Evolutionary conservation across 2,888 invertebrate genomes (phyloP), one percentile per base, ranked within the genome.

Genomic region (Yponomeuta evonymella): DNA sequence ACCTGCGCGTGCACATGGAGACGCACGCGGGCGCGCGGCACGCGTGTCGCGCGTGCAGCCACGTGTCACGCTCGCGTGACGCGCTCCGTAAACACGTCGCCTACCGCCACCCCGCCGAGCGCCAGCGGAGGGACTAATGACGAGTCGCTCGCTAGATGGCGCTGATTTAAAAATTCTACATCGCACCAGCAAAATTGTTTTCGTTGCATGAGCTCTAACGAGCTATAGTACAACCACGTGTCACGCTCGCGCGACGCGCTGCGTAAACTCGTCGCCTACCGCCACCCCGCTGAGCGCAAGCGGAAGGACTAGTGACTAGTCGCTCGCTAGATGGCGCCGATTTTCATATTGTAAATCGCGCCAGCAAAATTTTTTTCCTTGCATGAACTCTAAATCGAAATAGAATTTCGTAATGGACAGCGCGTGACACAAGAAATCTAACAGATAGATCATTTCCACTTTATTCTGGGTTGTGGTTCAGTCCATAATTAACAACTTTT

Each of bases 1-100:
- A 97, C 85, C 88, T 97, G 77, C 94, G 97, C 73, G 97, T 97
- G 73, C 97, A 97, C 80, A 95, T 97, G 95, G 97, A 97, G 82
- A 97, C 97, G 30, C 97, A 97, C 85, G 96, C 97, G 80, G 97
- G 97, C 75, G 95, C 96, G 69, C 95, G 97, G 48, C 97, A 97
- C 85, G 97, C 97, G 51, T 97, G 97, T 81, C 94, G 95, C 74
- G 96, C 97, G 0, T 97, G 97, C 87, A 95, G 95, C 0, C 97
- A 97, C 84, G 97, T 97, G 63, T 97, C 97, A 64, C 93, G 97
- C 73, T 97, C 97, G 71, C 93, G 97, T 73, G 97, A 97, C 84
- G 97, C 97, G 48, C 88, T 97, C 70, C 92, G 97, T 74, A 97
- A 97, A 84, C 97, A 97, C 82, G 97, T 97, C 64, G 97, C 97